phyloP scores from a whole-genome alignment of 1,140 invertebrate species.

The Drosophila oshimai region DNA sequence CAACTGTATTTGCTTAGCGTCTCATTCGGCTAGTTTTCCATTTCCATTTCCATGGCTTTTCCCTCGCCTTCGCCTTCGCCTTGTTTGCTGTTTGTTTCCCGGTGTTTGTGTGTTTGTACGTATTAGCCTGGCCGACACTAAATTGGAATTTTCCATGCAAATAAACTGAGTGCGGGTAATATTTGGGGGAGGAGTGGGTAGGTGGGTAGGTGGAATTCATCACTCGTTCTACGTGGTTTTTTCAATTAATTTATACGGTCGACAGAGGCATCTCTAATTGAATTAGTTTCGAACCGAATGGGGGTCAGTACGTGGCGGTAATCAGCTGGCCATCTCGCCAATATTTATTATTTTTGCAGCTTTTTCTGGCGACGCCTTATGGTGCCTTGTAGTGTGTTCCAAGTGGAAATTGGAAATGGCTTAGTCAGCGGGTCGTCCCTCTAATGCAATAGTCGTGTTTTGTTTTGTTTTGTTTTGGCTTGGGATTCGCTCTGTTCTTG shows the following conservation, averaged over 20 bases:
- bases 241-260: constrained; percentile 22
- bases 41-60: constrained; percentile 21
- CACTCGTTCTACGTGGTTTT: background rate
- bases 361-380: background rate
- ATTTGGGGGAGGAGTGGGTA: no score
- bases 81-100: background rate
- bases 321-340: background rate
- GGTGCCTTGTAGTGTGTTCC: constrained; percentile 10
- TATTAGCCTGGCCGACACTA: constrained; percentile 8
- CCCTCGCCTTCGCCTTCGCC: background rate
- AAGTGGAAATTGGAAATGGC: constrained; percentile 4
- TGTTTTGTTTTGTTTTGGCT: constrained; percentile 26
- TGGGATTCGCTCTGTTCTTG: constrained; percentile 1
- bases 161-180: background rate
- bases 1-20: constrained; percentile 30
- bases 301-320: background rate
- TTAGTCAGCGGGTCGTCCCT: constrained; percentile 18
- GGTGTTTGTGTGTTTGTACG: background rate
- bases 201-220: no score
- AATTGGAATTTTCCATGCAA: constrained; percentile 40
- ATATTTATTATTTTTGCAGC: background rate
- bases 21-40: constrained; percentile 13
- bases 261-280: background rate
- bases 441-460: constrained; percentile 46
- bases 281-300: background rate